Evolutionary conservation across 2,797 vertebrate species (phyloP).

Genomic region (Apogon talboti): DNA sequence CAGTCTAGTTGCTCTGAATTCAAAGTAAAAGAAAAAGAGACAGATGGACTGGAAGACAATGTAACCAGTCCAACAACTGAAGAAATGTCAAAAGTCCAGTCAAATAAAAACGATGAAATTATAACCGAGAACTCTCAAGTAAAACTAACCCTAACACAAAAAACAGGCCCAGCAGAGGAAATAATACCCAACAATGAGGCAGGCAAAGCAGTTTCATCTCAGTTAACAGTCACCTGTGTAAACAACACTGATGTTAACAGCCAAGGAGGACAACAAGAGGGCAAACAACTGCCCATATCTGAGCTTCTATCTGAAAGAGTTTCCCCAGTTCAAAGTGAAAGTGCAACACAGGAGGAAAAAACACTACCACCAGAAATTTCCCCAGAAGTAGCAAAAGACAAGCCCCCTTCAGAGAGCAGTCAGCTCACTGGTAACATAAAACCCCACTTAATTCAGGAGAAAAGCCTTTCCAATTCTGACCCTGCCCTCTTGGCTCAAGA

Average conservation of each 20-base stretch:
- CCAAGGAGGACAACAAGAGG: slow-evolving; percentile 4
- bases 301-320: slow-evolving; percentile 6
- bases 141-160: slow-evolving; percentile 2
- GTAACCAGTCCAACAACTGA: slow-evolving; percentile 10
- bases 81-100: slow-evolving; percentile 28
- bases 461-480: slow-evolving; percentile 12
- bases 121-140: slow-evolving; percentile 7
- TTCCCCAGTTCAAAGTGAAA: slow-evolving; percentile 13
- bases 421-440: slow-evolving; percentile 30
- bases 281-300: slow-evolving; percentile 13
- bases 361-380: slow-evolving; percentile 7
- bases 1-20: slow-evolving; percentile 20
- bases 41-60: not conserved
- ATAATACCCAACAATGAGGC: slow-evolving; percentile 4
- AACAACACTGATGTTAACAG: slow-evolving; percentile 5
- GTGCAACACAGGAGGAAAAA: slow-evolving; percentile 17
- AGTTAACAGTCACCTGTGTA: slow-evolving; percentile 12
- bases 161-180: not conserved
- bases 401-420: slow-evolving; percentile 8
- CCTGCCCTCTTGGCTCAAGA: slow-evolving; percentile 13
- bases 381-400: slow-evolving; percentile 14
- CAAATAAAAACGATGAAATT: slow-evolving; percentile 12
- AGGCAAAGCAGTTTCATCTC: not conserved
- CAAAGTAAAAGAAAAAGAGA: slow-evolving; percentile 32
- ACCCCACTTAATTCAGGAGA: slow-evolving; percentile 27